Percentiles rank a stretch among this genome's conserved stretches.
Evolutionary conservation across 2,113 vertebrate species (phyloP).

Genomic region (Empidonax traillii): DNA sequence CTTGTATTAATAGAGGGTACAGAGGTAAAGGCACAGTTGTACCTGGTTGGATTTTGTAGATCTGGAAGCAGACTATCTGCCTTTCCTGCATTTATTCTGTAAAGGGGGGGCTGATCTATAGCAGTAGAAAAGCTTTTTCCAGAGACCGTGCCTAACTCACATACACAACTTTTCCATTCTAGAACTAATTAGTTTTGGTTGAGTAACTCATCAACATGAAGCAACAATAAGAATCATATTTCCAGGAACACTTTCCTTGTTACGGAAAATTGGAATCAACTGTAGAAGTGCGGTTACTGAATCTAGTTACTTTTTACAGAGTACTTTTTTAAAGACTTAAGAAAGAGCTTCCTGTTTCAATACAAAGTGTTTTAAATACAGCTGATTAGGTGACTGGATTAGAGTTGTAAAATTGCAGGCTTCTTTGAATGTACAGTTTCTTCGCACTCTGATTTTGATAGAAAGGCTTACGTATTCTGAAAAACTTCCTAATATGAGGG

Average conservation of each 20-base stretch:
- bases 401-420: not conserved
- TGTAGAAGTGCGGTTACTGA: conserved; percentile 7
- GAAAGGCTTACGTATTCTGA: not conserved
- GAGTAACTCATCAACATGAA: conserved; percentile 44
- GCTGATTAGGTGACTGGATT: not conserved
- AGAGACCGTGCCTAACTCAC: not conserved
- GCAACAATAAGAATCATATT: conserved; percentile 51
- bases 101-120: not conserved
- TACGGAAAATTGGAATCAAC: conserved; percentile 38
- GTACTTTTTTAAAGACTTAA: not conserved
- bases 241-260: conserved; percentile 50
- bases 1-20: not conserved
- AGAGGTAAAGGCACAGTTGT: not conserved
- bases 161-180: conserved; percentile 33
- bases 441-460: not conserved
- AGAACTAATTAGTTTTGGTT: conserved; percentile 54
- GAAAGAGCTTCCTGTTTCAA: not conserved
- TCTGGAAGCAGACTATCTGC: not conserved
- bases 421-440: not conserved
- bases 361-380: not conserved
- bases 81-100: not conserved
- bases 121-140: not conserved
- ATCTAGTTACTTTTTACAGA: not conserved
- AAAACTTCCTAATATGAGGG: not conserved
- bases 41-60: not conserved